Evolutionary conservation across 2,113 vertebrate species (phyloP), one percentile per base, ranked within the genome.

Genomic region (Gymnarchus niloticus): DNA sequence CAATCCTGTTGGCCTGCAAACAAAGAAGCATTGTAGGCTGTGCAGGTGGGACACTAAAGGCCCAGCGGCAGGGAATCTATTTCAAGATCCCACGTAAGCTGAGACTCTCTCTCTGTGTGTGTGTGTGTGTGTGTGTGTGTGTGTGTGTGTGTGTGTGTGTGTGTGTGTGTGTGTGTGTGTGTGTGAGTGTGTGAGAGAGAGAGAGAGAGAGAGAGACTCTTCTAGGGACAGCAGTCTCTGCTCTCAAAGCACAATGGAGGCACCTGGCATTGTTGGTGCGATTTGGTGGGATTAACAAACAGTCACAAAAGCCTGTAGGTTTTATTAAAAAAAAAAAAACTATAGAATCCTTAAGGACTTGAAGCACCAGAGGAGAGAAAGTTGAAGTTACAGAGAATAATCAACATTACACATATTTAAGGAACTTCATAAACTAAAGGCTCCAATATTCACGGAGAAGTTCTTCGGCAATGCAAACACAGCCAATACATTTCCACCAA

Each of bases 11-110:
- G 3, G 57, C 82, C 83, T 52, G 85, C 81, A 76, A 87, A 93
- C 92, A 95, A 95, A 93, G 91, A 89, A 87, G 89, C 90, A 91
- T 94, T 94, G 91, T 93, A 88, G 85, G 85, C 81, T 83, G 84
- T 0, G 88, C 93, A 94, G 93, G 93, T 95, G 93, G 91, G 87
- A 91, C 89, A 88, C 84, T 86, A 86, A 89, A 86, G 83, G 54
- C 85, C 88, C 88, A 8, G 87, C 83, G 90, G 85, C 84, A 0
- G 2, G 83, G 77, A 82, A 89, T 89, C 89, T 88, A 90, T 89
- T 90, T 91, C 88, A 88, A 85, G 88, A 87, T 44, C 87, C 59
- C 84, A 86, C 83, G 56, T 86, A 91, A 89, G 83, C 33, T 33
- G 80, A 28, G 2, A 83, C 81, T 28, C 33, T 33, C 65, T 73